A percentile compares a stretch with the other conserved stretches of the same genome.
These are phyloP conservation scores for Limulus polyphemus DNA, from an alignment of 2,888 invertebrate species.

Conservation along the genomic window DNA sequence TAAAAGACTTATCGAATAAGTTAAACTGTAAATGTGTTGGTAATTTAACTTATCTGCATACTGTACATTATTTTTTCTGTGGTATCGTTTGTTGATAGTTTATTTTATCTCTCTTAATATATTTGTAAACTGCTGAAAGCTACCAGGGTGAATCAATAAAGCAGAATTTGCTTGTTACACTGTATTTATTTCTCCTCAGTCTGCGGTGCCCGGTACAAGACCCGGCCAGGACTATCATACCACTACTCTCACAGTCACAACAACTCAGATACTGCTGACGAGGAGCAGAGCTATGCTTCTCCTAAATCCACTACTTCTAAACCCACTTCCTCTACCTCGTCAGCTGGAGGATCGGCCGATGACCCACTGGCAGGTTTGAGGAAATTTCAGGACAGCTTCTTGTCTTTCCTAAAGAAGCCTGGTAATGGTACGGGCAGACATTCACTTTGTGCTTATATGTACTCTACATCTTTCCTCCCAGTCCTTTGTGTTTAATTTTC, in stretches of 20 bases:
- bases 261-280: slow-evolving; percentile 22
- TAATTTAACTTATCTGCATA: too few species aligned
- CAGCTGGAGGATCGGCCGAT: slow-evolving; percentile 25
- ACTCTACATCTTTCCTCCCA: too few species aligned
- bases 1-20: too few species aligned
- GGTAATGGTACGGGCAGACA: slow-evolving; percentile 14
- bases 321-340: slow-evolving; percentile 1
- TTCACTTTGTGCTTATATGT: too few species aligned
- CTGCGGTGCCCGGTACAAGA: slow-evolving; percentile 93
- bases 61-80: too few species aligned
- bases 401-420: slow-evolving; percentile 29
- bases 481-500: too few species aligned
- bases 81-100: too few species aligned
- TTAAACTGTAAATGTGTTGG: too few species aligned
- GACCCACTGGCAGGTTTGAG: slow-evolving; percentile 44
- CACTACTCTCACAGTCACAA: slow-evolving; percentile 53
- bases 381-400: slow-evolving; percentile 46
- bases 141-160: too few species aligned
- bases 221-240: slow-evolving; percentile 83
- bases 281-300: slow-evolving; percentile 55
- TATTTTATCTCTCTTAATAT: too few species aligned
- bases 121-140: too few species aligned
- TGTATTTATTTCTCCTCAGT: slow-evolving; percentile 42
- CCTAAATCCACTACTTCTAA: neutral
- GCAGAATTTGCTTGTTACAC: too few species aligned